These are phyloP conservation scores for Oxystoma pomonae DNA, from an alignment of 2,888 invertebrate genomes.

Conservation along the genomic window DNA sequence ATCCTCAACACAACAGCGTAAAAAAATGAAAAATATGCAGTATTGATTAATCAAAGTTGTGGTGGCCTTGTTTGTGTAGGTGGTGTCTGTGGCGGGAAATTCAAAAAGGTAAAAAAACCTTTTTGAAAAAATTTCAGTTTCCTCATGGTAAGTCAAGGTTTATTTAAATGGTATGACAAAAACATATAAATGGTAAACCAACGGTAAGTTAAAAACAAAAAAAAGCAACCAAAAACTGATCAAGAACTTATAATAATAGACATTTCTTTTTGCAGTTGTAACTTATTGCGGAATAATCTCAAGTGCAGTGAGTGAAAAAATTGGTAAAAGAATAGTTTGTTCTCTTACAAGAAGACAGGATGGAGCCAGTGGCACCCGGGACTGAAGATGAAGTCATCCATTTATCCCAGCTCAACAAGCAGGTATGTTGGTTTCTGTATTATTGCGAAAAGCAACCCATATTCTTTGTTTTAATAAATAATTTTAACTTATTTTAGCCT, in stretches of 20 bases:
- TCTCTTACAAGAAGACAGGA: conserved; percentile 13
- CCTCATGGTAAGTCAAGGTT: neutral
- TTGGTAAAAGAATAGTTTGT: neutral
- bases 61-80: neutral
- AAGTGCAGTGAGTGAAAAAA: neutral
- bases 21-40: too few species aligned
- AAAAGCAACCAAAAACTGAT: neutral
- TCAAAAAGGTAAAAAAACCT: neutral
- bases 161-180: neutral
- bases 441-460: conserved; percentile 1
- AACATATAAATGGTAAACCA: neutral
- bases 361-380: conserved; percentile 42
- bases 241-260: neutral
- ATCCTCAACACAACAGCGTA: too few species aligned
- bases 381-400: conserved; percentile 40
- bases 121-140: neutral
- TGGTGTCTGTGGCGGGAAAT: neutral
- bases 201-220: neutral
- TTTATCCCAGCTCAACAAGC: conserved; percentile 34
- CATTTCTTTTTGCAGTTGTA: neutral
- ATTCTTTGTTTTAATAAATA: neutral
- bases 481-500: conserved; percentile 1
- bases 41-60: neutral
- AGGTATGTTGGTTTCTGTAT: conserved; percentile 32
- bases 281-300: neutral